A percentile compares a stretch with the other conserved stretches of the same genome.
These are phyloP conservation scores for Zaprionus lachaisei DNA, from an alignment of 1,140 invertebrate genomes.

Conservation along the genomic window DNA sequence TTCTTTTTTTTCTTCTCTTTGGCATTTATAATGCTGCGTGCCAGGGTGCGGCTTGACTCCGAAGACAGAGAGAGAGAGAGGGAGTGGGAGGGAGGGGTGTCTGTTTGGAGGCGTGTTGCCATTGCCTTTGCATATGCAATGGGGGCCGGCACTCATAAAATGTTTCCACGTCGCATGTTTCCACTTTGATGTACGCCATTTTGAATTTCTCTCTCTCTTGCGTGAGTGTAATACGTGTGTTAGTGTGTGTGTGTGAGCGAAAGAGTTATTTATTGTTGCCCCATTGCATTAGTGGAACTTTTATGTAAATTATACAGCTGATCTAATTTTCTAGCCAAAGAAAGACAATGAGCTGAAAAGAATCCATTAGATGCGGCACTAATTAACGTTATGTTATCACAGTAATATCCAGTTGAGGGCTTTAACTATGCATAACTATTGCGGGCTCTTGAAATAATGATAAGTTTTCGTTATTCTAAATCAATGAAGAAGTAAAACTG, in stretches of 20 bases:
- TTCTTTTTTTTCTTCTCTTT: conserved; percentile 35
- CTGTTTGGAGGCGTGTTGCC: conserved; percentile 43
- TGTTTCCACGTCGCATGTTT: conserved; percentile 73
- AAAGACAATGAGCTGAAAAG: neutral
- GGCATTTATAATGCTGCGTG: conserved; percentile 77
- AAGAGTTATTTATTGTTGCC: conserved; percentile 60
- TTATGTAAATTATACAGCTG: conserved; percentile 47
- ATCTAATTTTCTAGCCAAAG: conserved; percentile 32
- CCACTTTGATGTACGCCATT: conserved; percentile 70
- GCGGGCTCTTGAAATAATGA: no score
- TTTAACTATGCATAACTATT: no score
- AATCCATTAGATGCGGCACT: neutral
- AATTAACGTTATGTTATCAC: neutral
- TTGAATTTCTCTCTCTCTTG: conserved; percentile 55
- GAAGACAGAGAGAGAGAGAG: neutral
- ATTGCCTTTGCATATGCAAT: conserved; percentile 47
- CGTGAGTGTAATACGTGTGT: conserved; percentile 4
- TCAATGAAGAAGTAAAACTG: no score
- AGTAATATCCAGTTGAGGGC: neutral
- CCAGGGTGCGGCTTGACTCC: conserved; percentile 55
- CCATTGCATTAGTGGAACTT: conserved; percentile 47
- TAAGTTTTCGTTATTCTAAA: no score
- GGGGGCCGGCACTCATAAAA: conserved; percentile 62
- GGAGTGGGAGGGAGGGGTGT: conserved; percentile 1
- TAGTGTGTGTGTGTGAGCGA: conserved; percentile 26